Evolutionary conservation across 2,888 invertebrate genomes (phyloP), one percentile per base, ranked within the genome.

Genomic region (Agriopis leucophaearia): DNA sequence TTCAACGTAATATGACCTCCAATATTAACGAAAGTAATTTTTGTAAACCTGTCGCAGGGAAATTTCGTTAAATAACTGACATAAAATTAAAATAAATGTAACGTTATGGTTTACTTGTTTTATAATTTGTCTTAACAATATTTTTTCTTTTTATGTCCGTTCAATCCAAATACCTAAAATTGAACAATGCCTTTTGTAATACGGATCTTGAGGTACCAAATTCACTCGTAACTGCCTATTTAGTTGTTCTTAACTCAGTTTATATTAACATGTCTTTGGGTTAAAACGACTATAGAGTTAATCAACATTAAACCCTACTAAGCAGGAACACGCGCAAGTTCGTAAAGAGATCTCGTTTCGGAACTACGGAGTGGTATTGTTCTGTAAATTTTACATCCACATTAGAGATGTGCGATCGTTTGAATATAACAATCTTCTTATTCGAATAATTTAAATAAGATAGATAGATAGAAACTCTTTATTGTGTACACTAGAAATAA

Each of bases 331-430:
- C 82, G 80, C 82, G 80, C 82, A 83, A 85, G 80, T 82, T 81
- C 78, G 80, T 81, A 82, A 81, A 83, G 82, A 85, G 82, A 83
- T 81, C 81, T 80, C 76, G 78, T 78, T 80, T 75, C 71, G 74
- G 77, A 84, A 86, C 86, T 86, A 87, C 78, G 52, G 15, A 79
- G 79, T 73, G 83, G 83, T 82, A 85, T 88, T 87, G 86, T 87
- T 87, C 84, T 79, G 79, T 85, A 83, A 88, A 90, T 90, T 90
- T 87, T 88, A 88, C 88, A 90, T 88, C 87, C 85, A 81, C 86
- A 85, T 88, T 87, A 89, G 50, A 42, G 50, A 59, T 59, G 50
- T n/a, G 50, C 13, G 15, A 57, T 57, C 7, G 15, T 35, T 16
- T 8, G 9, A 10, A 56, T 3, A 44, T 56, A 27, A 42, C 13